Percentiles rank a stretch among this genome's conserved stretches.
phyloP scores from a whole-genome alignment of 2,113 vertebrate species.

The Eublepharis macularius region DNA sequence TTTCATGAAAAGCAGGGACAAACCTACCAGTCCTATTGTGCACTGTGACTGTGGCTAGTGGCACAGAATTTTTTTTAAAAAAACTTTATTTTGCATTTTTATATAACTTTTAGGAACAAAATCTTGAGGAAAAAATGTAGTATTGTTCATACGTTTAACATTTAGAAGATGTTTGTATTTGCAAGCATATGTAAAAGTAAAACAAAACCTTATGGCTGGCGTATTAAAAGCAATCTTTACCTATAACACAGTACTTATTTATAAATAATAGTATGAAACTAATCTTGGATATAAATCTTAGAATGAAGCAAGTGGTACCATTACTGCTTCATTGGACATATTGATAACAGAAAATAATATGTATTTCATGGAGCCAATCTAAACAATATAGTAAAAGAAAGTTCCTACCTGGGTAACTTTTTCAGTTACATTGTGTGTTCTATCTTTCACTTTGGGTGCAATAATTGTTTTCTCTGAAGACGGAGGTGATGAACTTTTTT shows the following conservation, averaged over 20 bases:
- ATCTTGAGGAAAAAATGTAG: background rate
- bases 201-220: background rate
- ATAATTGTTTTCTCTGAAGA: slow-evolving; percentile 96
- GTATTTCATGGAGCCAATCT: background rate
- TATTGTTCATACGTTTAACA: background rate
- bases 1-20: no score
- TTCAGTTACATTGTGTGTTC: slow-evolving; percentile 98
- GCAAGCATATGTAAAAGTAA: background rate
- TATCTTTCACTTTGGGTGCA: slow-evolving; percentile 97
- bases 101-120: no score
- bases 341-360: background rate
- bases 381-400: slow-evolving; percentile 2
- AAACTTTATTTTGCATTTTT: no score
- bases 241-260: background rate
- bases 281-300: background rate
- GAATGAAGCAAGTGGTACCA: background rate
- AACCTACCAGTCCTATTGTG: no score
- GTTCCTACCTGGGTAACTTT: slow-evolving; percentile 96
- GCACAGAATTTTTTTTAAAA: no score
- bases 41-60: no score
- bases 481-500: slow-evolving; percentile 92
- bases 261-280: background rate
- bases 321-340: background rate
- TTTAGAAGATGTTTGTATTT: background rate
- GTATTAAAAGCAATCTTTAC: background rate